Evolutionary conservation across 2,888 invertebrate species (phyloP), one percentile per base, ranked within the genome.

Genomic region (Oxyteleia sp.): DNA sequence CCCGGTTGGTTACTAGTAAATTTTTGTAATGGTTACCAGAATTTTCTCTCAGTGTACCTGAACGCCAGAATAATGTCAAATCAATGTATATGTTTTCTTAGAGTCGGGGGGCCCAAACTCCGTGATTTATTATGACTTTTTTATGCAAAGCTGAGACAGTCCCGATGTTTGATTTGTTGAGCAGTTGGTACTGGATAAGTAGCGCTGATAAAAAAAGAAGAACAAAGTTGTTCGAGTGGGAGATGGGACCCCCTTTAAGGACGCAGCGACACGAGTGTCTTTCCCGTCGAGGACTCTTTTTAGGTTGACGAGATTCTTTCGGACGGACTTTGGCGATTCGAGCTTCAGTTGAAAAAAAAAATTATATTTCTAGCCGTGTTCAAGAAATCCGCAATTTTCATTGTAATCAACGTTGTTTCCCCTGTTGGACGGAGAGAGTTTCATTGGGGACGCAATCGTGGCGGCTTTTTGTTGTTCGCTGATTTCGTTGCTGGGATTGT

Each of bases 241-340:
- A 66, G 51, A 10, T 41, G 26, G 51, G 66, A 66, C 53, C 23
- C 66, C 23, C 11, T 16, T 23, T 5, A 10, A 51, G 53, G 66
- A 66, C 68, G 29, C 26, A 66, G 29, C 66, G 29, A 53, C 38
- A 66, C 41, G 11, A 13, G 32, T 45, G 43, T 32, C 8, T 57
- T 32, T 55, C 57, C 59, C 63, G 45, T 61, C 74, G 63, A 81
- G 64, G 59, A 75, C 38, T 63, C n/a, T 51, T 15, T 32, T 55
- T 64, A 35, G 45, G 63, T 43, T 59, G 75, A 90, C 83, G 89
- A 91, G 89, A 91, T 90, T 91, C 85, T 86, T 91, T 91, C 90
- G 93, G 93, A 93, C 93, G 93, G 93, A 93, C 90, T 93, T 90
- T 87, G 87, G 89, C 91, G 91, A 89, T 90, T 87, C 82, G 79